These are phyloP conservation scores for Thyatira batis DNA, from an alignment of 2,888 invertebrate species.

Conservation along the genomic window DNA sequence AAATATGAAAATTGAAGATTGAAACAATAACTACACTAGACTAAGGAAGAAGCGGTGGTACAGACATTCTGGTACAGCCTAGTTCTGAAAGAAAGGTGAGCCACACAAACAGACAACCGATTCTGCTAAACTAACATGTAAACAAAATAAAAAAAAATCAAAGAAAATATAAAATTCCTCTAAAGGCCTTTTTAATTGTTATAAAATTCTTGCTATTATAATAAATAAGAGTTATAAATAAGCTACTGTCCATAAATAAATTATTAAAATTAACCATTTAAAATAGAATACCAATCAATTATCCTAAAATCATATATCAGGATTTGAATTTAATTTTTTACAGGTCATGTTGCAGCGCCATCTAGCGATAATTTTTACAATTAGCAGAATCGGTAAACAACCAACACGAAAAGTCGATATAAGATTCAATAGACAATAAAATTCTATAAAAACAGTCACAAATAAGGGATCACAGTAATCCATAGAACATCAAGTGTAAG, in stretches of 20 bases:
- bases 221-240: too few relatives aligned
- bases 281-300: too few relatives aligned
- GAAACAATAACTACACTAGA: neutral
- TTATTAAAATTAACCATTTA: too few relatives aligned
- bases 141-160: neutral
- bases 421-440: neutral
- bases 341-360: too few relatives aligned
- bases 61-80: constrained; percentile 32
- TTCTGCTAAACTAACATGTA: constrained; percentile 10
- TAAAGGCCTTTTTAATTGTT: too few relatives aligned
- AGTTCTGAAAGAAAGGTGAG: constrained; percentile 60
- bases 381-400: neutral
- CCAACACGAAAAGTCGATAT: neutral
- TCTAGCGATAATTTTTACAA: neutral
- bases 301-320: too few relatives aligned
- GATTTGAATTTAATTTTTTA: too few relatives aligned
- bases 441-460: neutral
- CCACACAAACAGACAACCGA: constrained; percentile 46
- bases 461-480: neutral
- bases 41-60: constrained; percentile 8
- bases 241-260: too few relatives aligned
- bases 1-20: neutral
- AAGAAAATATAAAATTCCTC: too few relatives aligned
- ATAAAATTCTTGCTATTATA: too few relatives aligned
- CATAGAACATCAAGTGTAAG: neutral